Percentiles rank a stretch among this genome's conserved stretches.
Conservation (phyloP, 1,140 invertebrate genomes). For the Drosophila kanapiae region DNA sequence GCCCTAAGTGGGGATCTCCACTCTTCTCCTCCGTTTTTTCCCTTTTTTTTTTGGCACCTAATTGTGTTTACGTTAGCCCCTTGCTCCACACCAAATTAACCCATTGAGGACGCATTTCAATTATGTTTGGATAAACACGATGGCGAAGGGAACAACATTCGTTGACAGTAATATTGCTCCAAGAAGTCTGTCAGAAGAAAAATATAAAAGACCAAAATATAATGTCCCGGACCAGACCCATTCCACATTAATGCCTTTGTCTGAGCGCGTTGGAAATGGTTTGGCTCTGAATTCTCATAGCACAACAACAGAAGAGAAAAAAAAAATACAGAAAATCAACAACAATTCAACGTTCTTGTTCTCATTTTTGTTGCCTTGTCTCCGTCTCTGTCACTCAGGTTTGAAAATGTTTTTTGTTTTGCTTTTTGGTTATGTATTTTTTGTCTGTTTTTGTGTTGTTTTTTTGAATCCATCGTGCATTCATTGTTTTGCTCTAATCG, state of each 20-base stretch:
- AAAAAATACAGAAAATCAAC: slow-evolving; percentile 44
- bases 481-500: slow-evolving; percentile 79
- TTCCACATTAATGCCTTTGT: slow-evolving; percentile 72
- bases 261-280: slow-evolving; percentile 70
- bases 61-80: slow-evolving; percentile 83
- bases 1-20: slow-evolving; percentile 24
- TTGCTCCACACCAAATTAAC: slow-evolving; percentile 71
- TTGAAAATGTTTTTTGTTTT: slow-evolving; percentile 60
- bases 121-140: slow-evolving; percentile 79
- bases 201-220: slow-evolving; percentile 36
- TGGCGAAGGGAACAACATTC: slow-evolving; percentile 25
- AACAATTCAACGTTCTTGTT: slow-evolving; percentile 75
- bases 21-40: neutral
- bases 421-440: slow-evolving; percentile 42
- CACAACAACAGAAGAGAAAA: slow-evolving; percentile 27
- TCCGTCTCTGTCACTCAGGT: slow-evolving; percentile 62
- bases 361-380: slow-evolving; percentile 68
- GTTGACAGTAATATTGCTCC: slow-evolving; percentile 73
- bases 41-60: slow-evolving; percentile 65
- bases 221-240: slow-evolving; percentile 53
- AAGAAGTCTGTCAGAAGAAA: slow-evolving; percentile 37
- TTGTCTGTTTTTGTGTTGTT: slow-evolving; percentile 47
- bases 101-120: slow-evolving; percentile 80
- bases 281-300: slow-evolving; percentile 79
- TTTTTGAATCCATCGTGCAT: slow-evolving; percentile 74